phyloP scores from a whole-genome alignment of 2,888 invertebrate genomes.

The Cartodere bifasciata region DNA sequence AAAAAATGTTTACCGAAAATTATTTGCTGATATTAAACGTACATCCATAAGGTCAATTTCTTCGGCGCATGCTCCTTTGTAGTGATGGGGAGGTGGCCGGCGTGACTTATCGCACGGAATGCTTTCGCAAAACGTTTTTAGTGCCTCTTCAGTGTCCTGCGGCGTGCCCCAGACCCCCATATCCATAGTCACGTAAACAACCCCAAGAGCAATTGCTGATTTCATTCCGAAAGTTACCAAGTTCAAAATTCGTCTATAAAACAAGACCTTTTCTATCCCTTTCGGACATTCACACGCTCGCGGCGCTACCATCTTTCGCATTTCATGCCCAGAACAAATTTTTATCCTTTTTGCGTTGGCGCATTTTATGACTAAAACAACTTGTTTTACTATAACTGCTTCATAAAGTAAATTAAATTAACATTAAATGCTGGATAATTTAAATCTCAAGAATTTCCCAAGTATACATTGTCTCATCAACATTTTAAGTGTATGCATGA shows the following conservation, averaged over 20 bases:
- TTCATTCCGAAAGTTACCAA: slow-evolving; percentile 27
- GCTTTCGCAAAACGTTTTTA: slow-evolving; percentile 21
- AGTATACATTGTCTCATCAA: no score
- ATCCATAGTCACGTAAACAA: slow-evolving; percentile 32
- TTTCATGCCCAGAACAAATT: slow-evolving; percentile 31
- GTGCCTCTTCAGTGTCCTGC: slow-evolving; percentile 31
- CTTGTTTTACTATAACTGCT: no score
- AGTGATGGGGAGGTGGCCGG: neutral
- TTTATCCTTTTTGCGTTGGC: slow-evolving; percentile 25
- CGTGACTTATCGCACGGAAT: slow-evolving; percentile 7
- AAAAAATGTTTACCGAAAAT: neutral
- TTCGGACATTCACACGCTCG: slow-evolving; percentile 28
- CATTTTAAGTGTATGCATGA: no score
- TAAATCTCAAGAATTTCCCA: no score
- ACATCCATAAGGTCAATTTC: neutral
- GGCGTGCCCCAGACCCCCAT: slow-evolving; percentile 36
- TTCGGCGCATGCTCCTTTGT: neutral
- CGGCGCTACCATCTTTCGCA: slow-evolving; percentile 27
- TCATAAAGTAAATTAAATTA: no score
- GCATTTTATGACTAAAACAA: slow-evolving; percentile 20
- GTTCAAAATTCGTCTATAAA: slow-evolving; percentile 3
- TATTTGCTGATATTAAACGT: neutral
- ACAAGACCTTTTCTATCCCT: slow-evolving; percentile 2
- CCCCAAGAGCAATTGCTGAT: slow-evolving; percentile 27
- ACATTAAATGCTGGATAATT: no score